Percentiles rank a stretch among this genome's conserved stretches.
Evolutionary conservation across 2,113 vertebrate genomes (phyloP).

Genomic region (Mobula hypostoma): DNA sequence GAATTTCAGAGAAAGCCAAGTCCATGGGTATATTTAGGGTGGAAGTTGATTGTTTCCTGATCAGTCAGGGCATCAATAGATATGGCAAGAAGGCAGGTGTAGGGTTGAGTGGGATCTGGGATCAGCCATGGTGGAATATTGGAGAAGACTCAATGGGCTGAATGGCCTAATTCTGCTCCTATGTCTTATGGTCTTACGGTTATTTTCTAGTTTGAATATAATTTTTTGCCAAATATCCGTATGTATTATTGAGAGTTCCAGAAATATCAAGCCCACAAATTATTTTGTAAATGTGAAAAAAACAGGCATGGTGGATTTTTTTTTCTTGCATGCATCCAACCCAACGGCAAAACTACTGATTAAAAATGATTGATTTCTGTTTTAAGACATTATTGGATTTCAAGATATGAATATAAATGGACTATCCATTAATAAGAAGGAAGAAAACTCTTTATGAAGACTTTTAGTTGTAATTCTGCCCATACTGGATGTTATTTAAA

Average conservation of each 20-base stretch:
- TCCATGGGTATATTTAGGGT: too few species aligned
- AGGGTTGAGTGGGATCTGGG: too few species aligned
- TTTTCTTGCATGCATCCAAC: neutral
- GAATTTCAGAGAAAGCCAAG: too few species aligned
- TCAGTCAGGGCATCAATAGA: too few species aligned
- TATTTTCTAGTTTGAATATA: neutral
- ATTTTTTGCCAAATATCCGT: neutral
- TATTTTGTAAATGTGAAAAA: neutral
- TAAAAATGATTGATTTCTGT: neutral
- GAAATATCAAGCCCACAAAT: neutral
- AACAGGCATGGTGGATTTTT: neutral
- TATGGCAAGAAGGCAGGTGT: too few species aligned
- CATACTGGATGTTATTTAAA: neutral
- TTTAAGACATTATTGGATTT: neutral
- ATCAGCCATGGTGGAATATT: too few species aligned
- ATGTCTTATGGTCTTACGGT: neutral
- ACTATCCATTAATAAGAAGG: neutral
- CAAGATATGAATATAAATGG: neutral
- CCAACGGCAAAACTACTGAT: neutral
- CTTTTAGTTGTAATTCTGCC: neutral
- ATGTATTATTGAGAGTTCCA: neutral
- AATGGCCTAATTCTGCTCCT: too few species aligned
- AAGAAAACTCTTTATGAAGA: conserved; percentile 4
- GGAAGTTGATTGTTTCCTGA: too few species aligned
- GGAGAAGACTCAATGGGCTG: too few species aligned